Evolutionary conservation across 2,797 vertebrate species (phyloP).

Genomic region (Molossus alvarezi): DNA sequence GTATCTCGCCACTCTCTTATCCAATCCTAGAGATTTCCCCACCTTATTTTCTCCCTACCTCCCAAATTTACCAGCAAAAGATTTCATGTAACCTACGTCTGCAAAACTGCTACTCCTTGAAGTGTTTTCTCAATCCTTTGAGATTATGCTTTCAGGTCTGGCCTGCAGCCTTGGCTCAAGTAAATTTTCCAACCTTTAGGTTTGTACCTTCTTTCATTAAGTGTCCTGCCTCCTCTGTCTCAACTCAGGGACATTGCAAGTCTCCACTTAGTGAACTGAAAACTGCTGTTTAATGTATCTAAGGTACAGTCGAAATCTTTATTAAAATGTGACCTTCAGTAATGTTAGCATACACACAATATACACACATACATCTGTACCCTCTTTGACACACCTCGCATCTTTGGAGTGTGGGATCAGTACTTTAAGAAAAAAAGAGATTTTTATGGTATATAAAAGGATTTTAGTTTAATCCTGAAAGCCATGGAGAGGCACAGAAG

Average conservation of each 20-base stretch:
- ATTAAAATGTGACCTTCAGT: slow-evolving; percentile 89
- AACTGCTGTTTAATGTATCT: too few species aligned
- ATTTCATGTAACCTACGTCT: background rate
- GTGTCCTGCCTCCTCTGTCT: background rate
- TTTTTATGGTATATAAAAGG: background rate
- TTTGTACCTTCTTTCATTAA: background rate
- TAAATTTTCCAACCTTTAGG: background rate
- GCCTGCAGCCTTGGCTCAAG: background rate
- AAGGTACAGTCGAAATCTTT: slow-evolving; percentile 89
- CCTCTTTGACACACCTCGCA: slow-evolving; percentile 90
- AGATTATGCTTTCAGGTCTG: background rate
- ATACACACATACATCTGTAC: slow-evolving; percentile 91
- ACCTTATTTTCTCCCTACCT: background rate
- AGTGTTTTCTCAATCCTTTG: background rate
- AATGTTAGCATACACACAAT: slow-evolving; percentile 90
- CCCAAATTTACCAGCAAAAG: background rate
- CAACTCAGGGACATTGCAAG: background rate
- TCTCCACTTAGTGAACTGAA: background rate
- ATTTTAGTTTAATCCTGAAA: slow-evolving; percentile 40
- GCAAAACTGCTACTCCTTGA: background rate
- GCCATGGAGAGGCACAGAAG: background rate
- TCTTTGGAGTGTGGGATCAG: background rate
- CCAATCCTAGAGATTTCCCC: background rate
- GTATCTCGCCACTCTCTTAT: background rate
- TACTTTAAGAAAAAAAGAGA: background rate